Conservation (phyloP, 2,797 vertebrate species). For the Parauchenoglanis punctatus region DNA sequence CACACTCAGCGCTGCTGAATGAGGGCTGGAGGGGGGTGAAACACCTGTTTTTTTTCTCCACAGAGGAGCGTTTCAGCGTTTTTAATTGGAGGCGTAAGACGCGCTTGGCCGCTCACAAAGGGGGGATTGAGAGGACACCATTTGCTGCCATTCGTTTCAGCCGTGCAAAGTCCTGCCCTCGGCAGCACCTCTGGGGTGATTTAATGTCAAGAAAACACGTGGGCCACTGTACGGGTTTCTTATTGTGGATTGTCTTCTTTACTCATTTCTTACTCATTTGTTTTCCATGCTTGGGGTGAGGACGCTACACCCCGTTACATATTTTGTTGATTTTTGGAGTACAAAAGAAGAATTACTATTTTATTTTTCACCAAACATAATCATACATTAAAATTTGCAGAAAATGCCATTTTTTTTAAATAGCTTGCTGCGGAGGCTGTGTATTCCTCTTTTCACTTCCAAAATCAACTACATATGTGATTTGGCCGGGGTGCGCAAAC, state of each 20-base stretch:
- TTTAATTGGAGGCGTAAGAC: conserved; percentile 58
- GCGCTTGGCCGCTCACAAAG: conserved; percentile 49
- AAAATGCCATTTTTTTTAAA: neutral
- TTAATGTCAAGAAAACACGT: conserved; percentile 8
- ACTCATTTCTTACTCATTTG: too few species aligned
- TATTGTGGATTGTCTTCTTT: neutral
- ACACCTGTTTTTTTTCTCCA: conserved; percentile 62
- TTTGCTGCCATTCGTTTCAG: conserved; percentile 57
- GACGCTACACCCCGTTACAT: neutral
- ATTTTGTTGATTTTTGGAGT: neutral
- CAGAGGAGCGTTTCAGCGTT: conserved; percentile 58
- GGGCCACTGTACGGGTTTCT: neutral
- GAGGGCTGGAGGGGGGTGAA: conserved; percentile 35
- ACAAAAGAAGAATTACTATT: neutral
- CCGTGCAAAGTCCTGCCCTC: conserved; percentile 25
- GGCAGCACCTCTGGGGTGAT: conserved; percentile 4
- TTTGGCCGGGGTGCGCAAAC: neutral
- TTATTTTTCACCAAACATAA: neutral
- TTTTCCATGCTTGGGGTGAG: neutral
- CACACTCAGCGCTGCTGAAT: conserved; percentile 42
- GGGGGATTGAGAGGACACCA: conserved; percentile 55
- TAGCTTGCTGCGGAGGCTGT: too few species aligned
- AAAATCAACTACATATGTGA: neutral
- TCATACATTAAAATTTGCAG: neutral
- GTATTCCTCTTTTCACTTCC: neutral